Percentiles rank a stretch among this genome's conserved stretches.
phyloP scores from a whole-genome alignment of 2,888 invertebrate species.

The Scaptomyza polygonia region DNA sequence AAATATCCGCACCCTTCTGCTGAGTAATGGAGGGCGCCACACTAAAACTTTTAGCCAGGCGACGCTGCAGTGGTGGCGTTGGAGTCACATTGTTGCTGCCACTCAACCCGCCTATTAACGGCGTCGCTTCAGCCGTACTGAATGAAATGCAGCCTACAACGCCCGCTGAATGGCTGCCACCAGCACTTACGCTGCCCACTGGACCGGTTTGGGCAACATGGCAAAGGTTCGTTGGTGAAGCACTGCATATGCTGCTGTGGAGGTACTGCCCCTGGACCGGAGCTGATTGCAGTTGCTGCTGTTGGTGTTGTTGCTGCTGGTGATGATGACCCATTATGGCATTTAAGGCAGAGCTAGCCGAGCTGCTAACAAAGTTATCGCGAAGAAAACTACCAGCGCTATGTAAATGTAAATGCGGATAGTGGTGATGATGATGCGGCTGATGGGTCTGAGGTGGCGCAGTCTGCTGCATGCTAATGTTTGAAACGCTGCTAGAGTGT shows the following conservation, averaged over 20 bases:
- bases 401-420: constrained; percentile 81
- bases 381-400: constrained; percentile 80
- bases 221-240: constrained; percentile 43
- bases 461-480: constrained; percentile 57
- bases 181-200: constrained; percentile 78
- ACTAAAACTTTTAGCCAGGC: constrained; percentile 96
- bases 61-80: constrained; percentile 93
- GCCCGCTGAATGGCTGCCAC: constrained; percentile 84
- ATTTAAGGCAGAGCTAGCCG: constrained; percentile 82
- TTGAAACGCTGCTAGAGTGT: constrained; percentile 71
- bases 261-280: constrained; percentile 43
- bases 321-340: constrained; percentile 81
- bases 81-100: constrained; percentile 84
- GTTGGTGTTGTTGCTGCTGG: constrained; percentile 40
- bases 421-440: constrained; percentile 63
- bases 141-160: constrained; percentile 81
- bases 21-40: constrained; percentile 88
- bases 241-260: constrained; percentile 33
- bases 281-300: constrained; percentile 42
- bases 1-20: constrained; percentile 83
- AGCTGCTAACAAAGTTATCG: constrained; percentile 81
- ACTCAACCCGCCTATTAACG: constrained; percentile 24
- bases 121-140: constrained; percentile 42
- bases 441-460: constrained; percentile 37
- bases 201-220: constrained; percentile 17